Percentiles rank a stretch among this genome's conserved stretches.
Conservation (phyloP, 2,888 invertebrate genomes). For the Pristionchus fissidentatus region DNA sequence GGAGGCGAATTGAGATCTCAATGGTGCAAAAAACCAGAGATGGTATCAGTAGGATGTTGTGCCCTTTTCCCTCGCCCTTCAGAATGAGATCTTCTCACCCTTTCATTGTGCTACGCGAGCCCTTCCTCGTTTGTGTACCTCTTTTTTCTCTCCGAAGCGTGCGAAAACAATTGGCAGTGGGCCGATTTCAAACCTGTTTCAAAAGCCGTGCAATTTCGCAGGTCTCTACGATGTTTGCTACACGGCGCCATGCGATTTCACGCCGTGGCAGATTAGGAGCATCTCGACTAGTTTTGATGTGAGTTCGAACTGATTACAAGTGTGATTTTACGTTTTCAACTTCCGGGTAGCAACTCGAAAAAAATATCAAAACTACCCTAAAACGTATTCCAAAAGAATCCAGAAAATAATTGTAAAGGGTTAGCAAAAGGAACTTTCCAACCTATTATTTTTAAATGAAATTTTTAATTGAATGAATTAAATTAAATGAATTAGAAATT, state of each 20-base stretch:
- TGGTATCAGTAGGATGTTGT: no score
- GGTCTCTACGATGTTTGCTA: constrained; percentile 46
- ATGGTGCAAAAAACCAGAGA: no score
- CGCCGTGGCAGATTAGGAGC: constrained; percentile 43
- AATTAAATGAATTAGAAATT: not conserved
- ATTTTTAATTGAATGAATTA: no score
- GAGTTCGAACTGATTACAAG: no score
- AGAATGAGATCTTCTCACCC: no score
- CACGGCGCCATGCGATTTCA: constrained; percentile 23
- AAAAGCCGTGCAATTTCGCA: not conserved
- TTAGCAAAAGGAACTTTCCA: no score
- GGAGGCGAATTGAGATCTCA: no score
- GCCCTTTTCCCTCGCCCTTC: not conserved
- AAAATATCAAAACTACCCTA: not conserved
- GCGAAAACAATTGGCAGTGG: not conserved
- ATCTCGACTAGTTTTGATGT: constrained; percentile 21
- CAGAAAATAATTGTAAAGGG: no score
- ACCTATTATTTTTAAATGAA: no score
- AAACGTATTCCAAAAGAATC: not conserved
- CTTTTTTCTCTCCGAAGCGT: not conserved
- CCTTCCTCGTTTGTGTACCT: not conserved
- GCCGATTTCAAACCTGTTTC: not conserved
- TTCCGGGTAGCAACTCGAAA: no score
- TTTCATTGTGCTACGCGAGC: no score
- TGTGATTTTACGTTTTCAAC: no score